Conservation (phyloP, 2,888 invertebrate species). For the Spilosoma lubricipeda region DNA sequence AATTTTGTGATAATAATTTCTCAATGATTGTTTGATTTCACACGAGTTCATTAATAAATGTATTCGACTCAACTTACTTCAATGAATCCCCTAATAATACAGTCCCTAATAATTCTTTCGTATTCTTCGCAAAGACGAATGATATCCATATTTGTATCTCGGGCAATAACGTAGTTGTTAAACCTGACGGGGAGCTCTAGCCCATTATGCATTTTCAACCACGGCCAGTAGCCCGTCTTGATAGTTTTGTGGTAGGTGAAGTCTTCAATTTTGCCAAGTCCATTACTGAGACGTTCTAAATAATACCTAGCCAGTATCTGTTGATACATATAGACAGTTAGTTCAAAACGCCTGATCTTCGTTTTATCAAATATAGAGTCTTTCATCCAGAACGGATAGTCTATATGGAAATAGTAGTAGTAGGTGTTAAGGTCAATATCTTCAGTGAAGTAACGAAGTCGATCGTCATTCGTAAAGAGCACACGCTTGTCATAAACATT, state of each 20-base stretch:
- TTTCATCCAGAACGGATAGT: constrained; percentile 88
- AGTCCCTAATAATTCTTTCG: constrained; percentile 86
- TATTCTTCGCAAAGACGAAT: constrained; percentile 70
- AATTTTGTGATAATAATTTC: not conserved
- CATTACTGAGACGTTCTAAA: constrained; percentile 84
- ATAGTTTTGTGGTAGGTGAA: constrained; percentile 79
- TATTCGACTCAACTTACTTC: constrained; percentile 64
- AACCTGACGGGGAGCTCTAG: constrained; percentile 83
- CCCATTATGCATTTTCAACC: constrained; percentile 84
- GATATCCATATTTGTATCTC: constrained; percentile 64
- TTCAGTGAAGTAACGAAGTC: constrained; percentile 88
- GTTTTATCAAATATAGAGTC: constrained; percentile 73
- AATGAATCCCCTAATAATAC: constrained; percentile 85
- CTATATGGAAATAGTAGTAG: constrained; percentile 87
- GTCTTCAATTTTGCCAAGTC: constrained; percentile 75
- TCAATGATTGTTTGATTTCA: not conserved
- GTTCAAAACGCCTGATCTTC: constrained; percentile 81
- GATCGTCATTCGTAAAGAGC: constrained; percentile 84
- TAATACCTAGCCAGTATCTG: constrained; percentile 88
- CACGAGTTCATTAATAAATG: not conserved
- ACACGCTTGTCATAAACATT: constrained; percentile 88
- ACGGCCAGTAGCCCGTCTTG: constrained; percentile 86
- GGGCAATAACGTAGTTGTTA: constrained; percentile 72
- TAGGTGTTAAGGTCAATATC: constrained; percentile 88
- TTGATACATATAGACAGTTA: constrained; percentile 87